A percentile compares a stretch with the other conserved stretches of the same genome.
Evolutionary conservation across 2,797 vertebrate genomes (phyloP).

Genomic region (Hydrophis major): DNA sequence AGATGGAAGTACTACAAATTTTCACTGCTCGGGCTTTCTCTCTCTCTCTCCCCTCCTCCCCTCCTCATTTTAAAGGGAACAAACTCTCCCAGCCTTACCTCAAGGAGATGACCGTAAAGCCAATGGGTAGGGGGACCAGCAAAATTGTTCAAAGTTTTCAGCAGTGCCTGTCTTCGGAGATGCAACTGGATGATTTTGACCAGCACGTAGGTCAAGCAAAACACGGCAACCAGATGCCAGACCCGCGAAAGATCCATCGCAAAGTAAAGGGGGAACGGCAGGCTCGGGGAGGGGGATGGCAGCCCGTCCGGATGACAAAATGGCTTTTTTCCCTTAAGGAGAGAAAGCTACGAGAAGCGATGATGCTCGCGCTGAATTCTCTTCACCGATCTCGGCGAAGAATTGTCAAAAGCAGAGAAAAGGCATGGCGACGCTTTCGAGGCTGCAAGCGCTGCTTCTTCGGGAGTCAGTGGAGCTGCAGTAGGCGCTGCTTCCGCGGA

Average conservation of each 20-base stretch:
- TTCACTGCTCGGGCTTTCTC: background rate
- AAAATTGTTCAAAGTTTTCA: slow-evolving; percentile 61
- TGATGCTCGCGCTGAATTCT: background rate
- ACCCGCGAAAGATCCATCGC: slow-evolving; percentile 50
- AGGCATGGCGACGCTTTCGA: background rate
- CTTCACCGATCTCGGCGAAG: no score
- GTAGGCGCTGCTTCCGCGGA: background rate
- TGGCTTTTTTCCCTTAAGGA: background rate
- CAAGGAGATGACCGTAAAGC: slow-evolving; percentile 65
- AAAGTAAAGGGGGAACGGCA: background rate
- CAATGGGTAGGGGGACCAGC: slow-evolving; percentile 68
- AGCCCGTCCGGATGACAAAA: background rate
- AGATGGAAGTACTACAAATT: background rate
- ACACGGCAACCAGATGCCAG: slow-evolving; percentile 58
- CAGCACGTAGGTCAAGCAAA: slow-evolving; percentile 62
- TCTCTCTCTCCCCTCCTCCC: no score
- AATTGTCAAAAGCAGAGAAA: background rate
- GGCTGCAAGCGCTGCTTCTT: background rate
- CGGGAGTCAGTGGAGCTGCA: background rate
- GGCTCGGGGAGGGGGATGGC: background rate
- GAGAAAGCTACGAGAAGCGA: background rate
- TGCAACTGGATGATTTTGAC: slow-evolving; percentile 64
- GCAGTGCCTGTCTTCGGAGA: slow-evolving; percentile 59
- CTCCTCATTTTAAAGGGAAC: background rate
- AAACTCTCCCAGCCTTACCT: slow-evolving; percentile 53